Conservation (phyloP, 2,797 vertebrate genomes). For the Trematomus bernacchii region DNA sequence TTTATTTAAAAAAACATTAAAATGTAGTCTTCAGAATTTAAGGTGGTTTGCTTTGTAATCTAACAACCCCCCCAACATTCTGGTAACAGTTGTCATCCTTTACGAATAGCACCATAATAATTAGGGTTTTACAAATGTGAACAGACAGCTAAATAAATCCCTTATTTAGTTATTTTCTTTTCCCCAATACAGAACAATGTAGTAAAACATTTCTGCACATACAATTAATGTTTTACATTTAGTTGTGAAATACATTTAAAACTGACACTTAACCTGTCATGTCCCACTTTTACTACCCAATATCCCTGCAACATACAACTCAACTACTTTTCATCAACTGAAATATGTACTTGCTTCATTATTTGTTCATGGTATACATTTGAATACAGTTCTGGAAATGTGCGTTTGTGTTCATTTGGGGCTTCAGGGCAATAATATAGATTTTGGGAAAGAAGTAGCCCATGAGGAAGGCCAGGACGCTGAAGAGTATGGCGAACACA, state of each 20-base stretch:
- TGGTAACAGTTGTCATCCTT: not conserved
- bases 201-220: not conserved
- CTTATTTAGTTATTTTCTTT: not conserved
- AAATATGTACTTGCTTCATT: slow-evolving; percentile 54
- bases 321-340: not conserved
- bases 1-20: too few species aligned
- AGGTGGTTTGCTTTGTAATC: too few species aligned
- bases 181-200: not conserved
- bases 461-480: slow-evolving; percentile 83
- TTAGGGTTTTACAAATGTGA: not conserved
- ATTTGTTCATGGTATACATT: slow-evolving; percentile 89
- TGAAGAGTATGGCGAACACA: slow-evolving; percentile 82
- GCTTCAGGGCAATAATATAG: slow-evolving; percentile 85
- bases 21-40: too few species aligned
- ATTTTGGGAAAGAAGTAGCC: slow-evolving; percentile 91
- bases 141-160: not conserved
- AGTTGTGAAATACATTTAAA: slow-evolving; percentile 3
- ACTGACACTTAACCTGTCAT: not conserved
- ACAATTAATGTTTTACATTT: slow-evolving; percentile 3
- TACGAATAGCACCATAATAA: not conserved
- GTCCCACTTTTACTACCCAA: not conserved
- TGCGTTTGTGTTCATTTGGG: slow-evolving; percentile 85
- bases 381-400: slow-evolving; percentile 91
- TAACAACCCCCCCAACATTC: too few species aligned
- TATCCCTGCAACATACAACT: not conserved